A percentile compares a stretch with the other conserved stretches of the same genome.
These are phyloP conservation scores for Helicorthomorpha holstii DNA, from an alignment of 1,140 invertebrate genomes.

Conservation along the genomic window DNA sequence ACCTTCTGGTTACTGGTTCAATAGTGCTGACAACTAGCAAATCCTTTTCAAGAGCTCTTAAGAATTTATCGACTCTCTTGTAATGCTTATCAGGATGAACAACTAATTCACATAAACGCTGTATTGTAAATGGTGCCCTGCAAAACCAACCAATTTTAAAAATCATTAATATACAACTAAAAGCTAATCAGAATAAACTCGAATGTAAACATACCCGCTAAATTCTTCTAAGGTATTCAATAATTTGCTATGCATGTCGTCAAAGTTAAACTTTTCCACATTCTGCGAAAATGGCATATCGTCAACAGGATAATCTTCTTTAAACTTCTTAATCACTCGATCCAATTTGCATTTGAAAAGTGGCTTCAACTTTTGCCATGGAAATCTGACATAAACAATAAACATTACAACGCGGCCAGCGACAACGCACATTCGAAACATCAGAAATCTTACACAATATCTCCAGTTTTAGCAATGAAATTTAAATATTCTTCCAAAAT, in stretches of 20 bases:
- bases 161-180: slow-evolving; percentile 1
- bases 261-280: slow-evolving; percentile 78
- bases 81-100: slow-evolving; percentile 84
- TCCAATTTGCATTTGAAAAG: slow-evolving; percentile 72
- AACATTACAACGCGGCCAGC: not conserved
- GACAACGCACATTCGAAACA: too few species aligned
- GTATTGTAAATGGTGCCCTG: slow-evolving; percentile 89
- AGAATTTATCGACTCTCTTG: slow-evolving; percentile 85
- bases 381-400: slow-evolving; percentile 35
- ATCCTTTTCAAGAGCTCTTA: slow-evolving; percentile 80
- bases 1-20: slow-evolving; percentile 49
- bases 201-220: slow-evolving; percentile 20
- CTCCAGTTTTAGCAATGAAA: slow-evolving; percentile 82
- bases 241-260: slow-evolving; percentile 67
- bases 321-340: slow-evolving; percentile 68
- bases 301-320: slow-evolving; percentile 53
- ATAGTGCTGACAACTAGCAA: slow-evolving; percentile 88
- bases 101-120: slow-evolving; percentile 83
- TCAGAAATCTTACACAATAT: slow-evolving; percentile 39
- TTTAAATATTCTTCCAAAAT: slow-evolving; percentile 76
- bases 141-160: slow-evolving; percentile 27
- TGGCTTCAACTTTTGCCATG: slow-evolving; percentile 72
- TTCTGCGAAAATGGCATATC: slow-evolving; percentile 66
- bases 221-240: slow-evolving; percentile 61
- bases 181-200: not conserved